These are phyloP conservation scores for Peromyscus nudipes DNA, from an alignment of 2,797 vertebrate species.

Conservation along the genomic window DNA sequence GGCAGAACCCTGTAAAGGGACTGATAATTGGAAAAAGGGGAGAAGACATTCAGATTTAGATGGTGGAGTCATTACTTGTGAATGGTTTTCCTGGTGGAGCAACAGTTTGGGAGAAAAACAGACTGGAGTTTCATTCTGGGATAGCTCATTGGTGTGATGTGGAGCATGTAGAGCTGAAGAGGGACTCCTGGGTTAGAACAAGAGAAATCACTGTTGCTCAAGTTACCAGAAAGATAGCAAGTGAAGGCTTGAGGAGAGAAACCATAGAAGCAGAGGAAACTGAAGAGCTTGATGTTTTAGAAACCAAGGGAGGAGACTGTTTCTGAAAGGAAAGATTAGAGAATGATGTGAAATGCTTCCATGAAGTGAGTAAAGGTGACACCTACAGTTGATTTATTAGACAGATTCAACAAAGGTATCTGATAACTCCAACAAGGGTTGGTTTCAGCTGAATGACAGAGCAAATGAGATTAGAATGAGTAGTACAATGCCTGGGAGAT, in stretches of 20 bases:
- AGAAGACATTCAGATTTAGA: background rate
- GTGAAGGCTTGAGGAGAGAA: background rate
- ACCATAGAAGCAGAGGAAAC: background rate
- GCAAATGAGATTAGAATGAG: background rate
- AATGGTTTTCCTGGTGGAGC: background rate
- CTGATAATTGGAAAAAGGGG: background rate
- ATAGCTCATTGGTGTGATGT: background rate
- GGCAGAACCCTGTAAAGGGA: background rate
- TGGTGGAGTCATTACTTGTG: background rate
- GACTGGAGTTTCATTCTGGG: background rate
- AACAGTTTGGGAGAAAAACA: background rate
- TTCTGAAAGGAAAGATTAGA: slow-evolving; percentile 1
- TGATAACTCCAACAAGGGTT: background rate
- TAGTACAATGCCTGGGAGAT: background rate
- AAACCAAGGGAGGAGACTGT: background rate
- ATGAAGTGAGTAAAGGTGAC: background rate
- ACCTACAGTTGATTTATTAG: background rate
- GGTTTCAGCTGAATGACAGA: background rate
- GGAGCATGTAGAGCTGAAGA: background rate
- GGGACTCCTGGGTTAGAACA: background rate
- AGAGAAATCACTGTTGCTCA: background rate
- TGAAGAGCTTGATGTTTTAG: background rate
- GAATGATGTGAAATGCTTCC: background rate
- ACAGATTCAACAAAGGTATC: background rate
- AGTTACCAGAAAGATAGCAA: background rate